Conservation (phyloP, 2,888 invertebrate genomes). For the Panzeria rudis region DNA sequence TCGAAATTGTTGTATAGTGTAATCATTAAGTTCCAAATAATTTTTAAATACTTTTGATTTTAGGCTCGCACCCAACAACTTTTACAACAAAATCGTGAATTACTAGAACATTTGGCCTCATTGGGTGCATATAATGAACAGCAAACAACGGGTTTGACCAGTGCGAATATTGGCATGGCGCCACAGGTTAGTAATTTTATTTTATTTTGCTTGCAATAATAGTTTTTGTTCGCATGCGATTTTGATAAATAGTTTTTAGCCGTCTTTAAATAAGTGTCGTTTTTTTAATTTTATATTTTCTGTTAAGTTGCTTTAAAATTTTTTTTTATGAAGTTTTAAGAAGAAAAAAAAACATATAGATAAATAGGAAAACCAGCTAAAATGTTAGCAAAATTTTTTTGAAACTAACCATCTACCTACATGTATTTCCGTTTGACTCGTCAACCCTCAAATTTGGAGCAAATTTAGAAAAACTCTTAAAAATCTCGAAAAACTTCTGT, state of each 20-base stretch:
- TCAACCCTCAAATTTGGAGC: no score
- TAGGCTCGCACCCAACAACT: constrained; percentile 95
- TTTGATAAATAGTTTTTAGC: constrained; percentile 6
- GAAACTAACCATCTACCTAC: no score
- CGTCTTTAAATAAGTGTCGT: constrained; percentile 6
- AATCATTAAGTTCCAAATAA: background rate
- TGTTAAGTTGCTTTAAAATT: no score
- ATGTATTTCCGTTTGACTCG: no score
- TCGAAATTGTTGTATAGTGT: no score
- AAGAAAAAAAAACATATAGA: no score
- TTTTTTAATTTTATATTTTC: background rate
- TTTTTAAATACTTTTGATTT: background rate
- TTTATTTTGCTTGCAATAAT: background rate
- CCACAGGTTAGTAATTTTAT: constrained; percentile 86
- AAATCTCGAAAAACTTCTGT: no score
- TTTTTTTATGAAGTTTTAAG: no score
- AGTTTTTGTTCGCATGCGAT: constrained; percentile 13
- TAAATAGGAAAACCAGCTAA: no score
- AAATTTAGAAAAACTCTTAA: no score
- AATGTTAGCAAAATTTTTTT: no score
- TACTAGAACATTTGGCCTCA: constrained; percentile 96
- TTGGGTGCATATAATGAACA: constrained; percentile 95
- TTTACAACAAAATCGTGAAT: constrained; percentile 96
- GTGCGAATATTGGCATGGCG: constrained; percentile 85
- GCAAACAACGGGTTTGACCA: constrained; percentile 86